Conservation (phyloP, 2,113 vertebrate genomes). For the Puma concolor region DNA sequence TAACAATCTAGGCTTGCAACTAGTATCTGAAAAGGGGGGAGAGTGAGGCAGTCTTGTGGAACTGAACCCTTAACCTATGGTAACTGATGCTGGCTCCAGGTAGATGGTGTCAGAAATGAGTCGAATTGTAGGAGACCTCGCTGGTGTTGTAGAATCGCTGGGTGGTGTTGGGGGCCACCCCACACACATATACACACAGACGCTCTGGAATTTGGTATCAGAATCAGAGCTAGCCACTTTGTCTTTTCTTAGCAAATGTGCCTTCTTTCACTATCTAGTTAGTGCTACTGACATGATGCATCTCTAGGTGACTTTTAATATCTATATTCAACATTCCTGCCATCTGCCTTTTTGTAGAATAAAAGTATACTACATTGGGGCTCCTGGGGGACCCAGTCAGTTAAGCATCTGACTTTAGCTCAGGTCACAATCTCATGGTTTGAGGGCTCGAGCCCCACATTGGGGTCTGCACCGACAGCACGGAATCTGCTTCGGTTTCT, state of each 20-base stretch:
- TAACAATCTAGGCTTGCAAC: not conserved
- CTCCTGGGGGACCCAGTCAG: too few relatives aligned
- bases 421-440: too few relatives aligned
- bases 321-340: not conserved
- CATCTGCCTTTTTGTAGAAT: not conserved
- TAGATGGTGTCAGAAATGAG: not conserved
- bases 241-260: not conserved
- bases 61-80: too few relatives aligned
- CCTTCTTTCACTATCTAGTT: not conserved
- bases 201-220: not conserved
- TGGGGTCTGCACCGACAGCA: too few relatives aligned
- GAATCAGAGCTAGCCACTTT: not conserved
- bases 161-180: rapidly evolving
- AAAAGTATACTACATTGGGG: not conserved
- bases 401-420: too few relatives aligned
- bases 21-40: not conserved
- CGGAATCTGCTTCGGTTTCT: too few relatives aligned
- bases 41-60: not conserved
- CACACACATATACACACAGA: not conserved
- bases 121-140: not conserved
- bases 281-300: not conserved
- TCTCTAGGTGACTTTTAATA: not conserved
- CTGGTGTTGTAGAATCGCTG: not conserved
- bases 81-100: too few relatives aligned
- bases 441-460: too few relatives aligned